Evolutionary conservation across 2,888 invertebrate species (phyloP).

Genomic region (Synergus itoensis): DNA sequence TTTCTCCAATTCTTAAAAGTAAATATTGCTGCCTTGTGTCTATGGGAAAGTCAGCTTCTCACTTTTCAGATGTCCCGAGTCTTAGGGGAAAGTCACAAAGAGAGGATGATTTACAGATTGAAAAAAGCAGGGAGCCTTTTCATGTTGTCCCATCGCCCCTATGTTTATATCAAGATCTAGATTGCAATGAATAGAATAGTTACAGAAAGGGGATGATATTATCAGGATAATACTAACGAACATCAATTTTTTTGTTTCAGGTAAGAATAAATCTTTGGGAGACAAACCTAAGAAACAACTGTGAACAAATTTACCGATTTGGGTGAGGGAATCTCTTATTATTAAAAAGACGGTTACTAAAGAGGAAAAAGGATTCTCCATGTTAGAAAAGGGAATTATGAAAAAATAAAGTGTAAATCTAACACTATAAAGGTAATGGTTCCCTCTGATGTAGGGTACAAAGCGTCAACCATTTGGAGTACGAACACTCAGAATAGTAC

Average conservation of each 20-base stretch:
- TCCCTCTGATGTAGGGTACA: no score
- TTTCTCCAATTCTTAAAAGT: not conserved
- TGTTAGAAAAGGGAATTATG: no score
- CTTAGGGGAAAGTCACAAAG: constrained; percentile 14
- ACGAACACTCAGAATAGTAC: no score
- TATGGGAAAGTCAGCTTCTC: not conserved
- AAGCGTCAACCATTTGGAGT: no score
- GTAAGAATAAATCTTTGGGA: not conserved
- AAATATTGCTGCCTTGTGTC: not conserved
- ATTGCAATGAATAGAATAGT: not conserved
- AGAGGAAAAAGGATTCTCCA: not conserved
- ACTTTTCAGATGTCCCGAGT: not conserved
- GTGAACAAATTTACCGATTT: not conserved
- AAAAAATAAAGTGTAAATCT: no score
- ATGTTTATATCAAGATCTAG: constrained; percentile 17
- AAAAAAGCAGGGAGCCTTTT: constrained; percentile 12
- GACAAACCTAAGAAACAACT: not conserved
- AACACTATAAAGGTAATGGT: no score
- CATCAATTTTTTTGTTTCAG: constrained; percentile 9
- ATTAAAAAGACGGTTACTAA: not conserved
- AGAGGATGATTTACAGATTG: constrained; percentile 9
- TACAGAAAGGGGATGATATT: not conserved
- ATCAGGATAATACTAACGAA: not conserved
- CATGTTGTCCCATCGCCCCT: not conserved
- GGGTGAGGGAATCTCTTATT: not conserved